Percentiles rank a stretch among this genome's conserved stretches.
Evolutionary conservation across 92 coral and sea anemone genomes (phyloP).

Genomic region (Zoanthus sociatus): DNA sequence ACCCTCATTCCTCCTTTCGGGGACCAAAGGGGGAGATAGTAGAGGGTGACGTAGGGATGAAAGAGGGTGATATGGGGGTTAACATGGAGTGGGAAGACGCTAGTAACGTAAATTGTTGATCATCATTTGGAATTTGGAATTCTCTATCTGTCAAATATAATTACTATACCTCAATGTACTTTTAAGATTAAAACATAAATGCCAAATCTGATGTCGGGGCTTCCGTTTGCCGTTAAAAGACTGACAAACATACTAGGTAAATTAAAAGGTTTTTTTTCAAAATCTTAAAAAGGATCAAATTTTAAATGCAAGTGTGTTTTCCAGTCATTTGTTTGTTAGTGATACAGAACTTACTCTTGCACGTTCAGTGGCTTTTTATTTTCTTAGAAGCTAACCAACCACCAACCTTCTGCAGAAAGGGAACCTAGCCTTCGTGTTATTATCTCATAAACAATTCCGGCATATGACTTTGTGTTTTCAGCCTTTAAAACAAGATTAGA

Average conservation of each 20-base stretch:
- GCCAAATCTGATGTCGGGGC: background rate
- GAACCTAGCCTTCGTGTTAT: no score
- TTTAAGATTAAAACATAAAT: background rate
- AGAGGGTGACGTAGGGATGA: background rate
- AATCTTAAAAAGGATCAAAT: no score
- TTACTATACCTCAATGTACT: no score
- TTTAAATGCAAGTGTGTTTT: no score
- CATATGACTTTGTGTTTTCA: no score
- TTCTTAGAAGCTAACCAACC: no score
- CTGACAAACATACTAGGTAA: background rate
- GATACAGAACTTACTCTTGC: no score
- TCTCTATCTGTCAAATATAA: background rate
- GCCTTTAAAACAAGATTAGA: no score
- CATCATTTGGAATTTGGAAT: background rate
- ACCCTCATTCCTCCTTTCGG: background rate
- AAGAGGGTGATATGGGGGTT: background rate
- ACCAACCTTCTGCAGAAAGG: no score
- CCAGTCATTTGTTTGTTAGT: background rate
- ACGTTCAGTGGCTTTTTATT: no score
- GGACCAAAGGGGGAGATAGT: background rate
- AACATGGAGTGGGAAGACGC: background rate
- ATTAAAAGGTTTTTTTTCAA: no score
- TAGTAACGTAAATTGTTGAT: background rate
- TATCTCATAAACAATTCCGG: no score
- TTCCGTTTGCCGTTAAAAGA: background rate